Conservation (phyloP, 2,888 invertebrate genomes). For the Protula sp. region DNA sequence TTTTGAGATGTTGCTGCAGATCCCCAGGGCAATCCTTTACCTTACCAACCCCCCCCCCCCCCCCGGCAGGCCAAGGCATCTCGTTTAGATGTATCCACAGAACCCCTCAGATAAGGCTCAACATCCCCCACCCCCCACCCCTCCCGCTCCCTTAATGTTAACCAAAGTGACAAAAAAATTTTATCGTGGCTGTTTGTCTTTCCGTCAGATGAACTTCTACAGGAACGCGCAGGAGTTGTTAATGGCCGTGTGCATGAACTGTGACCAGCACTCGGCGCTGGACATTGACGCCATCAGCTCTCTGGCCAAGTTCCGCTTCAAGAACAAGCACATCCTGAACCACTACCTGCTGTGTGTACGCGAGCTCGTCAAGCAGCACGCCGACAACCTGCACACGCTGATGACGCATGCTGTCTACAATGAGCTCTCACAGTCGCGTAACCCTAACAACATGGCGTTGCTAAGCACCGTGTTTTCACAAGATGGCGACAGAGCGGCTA, state of each 20-base stretch:
- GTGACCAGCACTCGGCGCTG: conserved; percentile 63
- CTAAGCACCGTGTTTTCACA: conserved; percentile 82
- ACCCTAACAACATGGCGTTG: conserved; percentile 92
- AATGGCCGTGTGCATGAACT: conserved; percentile 85
- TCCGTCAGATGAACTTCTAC: conserved; percentile 67
- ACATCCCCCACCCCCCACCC: too few relatives aligned
- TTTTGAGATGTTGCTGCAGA: too few relatives aligned
- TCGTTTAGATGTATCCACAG: too few relatives aligned
- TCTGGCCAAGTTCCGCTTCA: conserved; percentile 82
- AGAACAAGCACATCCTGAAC: conserved; percentile 86
- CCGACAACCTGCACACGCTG: conserved; percentile 76
- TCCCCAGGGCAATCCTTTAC: too few relatives aligned
- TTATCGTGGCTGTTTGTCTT: too few relatives aligned
- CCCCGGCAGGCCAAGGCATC: too few relatives aligned
- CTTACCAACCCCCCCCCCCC: too few relatives aligned
- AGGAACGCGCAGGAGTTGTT: conserved; percentile 86
- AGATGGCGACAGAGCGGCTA: conserved; percentile 74
- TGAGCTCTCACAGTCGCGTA: conserved; percentile 79
- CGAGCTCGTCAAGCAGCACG: conserved; percentile 80
- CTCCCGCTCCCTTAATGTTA: too few relatives aligned
- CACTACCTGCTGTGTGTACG: conserved; percentile 82
- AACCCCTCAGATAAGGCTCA: too few relatives aligned
- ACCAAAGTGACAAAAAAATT: too few relatives aligned
- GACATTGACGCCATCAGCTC: conserved; percentile 77
- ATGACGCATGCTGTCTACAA: conserved; percentile 90